A percentile compares a stretch with the other conserved stretches of the same genome.
phyloP scores from a whole-genome alignment of 2,113 vertebrate species.

The Podarcis muralis region DNA sequence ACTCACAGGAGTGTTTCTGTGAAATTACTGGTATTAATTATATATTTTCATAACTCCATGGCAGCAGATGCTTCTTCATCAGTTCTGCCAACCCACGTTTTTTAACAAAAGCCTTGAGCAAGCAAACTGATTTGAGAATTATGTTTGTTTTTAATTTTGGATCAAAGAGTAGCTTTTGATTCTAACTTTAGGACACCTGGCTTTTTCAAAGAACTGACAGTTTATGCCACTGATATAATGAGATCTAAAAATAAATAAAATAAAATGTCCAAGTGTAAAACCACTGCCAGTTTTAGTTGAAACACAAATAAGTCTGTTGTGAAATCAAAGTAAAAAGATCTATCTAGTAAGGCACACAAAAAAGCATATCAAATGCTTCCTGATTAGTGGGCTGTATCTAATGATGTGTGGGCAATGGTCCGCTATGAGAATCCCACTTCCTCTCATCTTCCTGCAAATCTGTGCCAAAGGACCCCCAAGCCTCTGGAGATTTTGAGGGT shows the following conservation, averaged over 20 bases:
- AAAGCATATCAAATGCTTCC: slow-evolving; percentile 10
- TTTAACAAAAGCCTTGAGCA: not conserved
- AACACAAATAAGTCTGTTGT: not conserved
- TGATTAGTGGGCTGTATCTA: not conserved
- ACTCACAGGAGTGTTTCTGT: not conserved
- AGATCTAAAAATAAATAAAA: not conserved
- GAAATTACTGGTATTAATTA: slow-evolving; percentile 32
- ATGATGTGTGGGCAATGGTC: too few species aligned
- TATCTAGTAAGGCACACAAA: slow-evolving; percentile 15
- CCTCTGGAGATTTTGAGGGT: too few species aligned
- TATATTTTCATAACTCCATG: not conserved
- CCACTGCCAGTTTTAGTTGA: not conserved
- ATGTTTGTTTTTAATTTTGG: not conserved
- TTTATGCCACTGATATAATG: not conserved
- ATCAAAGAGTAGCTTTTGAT: not conserved
- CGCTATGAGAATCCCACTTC: too few species aligned
- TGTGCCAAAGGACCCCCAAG: too few species aligned
- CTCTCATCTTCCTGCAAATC: too few species aligned
- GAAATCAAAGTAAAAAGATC: slow-evolving; percentile 24
- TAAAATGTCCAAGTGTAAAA: not conserved
- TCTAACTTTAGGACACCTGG: not conserved
- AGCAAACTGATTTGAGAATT: not conserved
- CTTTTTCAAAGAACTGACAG: not conserved
- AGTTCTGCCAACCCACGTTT: not conserved
- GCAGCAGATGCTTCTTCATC: not conserved